Conservation (phyloP, 2,888 invertebrate genomes). For the Bibio marci region DNA sequence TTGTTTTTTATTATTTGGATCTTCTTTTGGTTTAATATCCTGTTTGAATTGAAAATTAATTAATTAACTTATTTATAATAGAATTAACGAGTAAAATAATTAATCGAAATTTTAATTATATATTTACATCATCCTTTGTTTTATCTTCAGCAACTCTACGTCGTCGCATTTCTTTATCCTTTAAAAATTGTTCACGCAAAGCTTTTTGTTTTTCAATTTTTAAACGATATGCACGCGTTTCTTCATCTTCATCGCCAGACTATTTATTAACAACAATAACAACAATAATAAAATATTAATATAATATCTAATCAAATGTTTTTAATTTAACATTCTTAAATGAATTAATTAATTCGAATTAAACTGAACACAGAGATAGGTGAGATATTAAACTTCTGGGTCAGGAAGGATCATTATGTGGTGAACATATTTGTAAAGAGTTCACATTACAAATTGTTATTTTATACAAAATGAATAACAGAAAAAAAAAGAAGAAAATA, state of each 20-base stretch:
- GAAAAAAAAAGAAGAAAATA: no score
- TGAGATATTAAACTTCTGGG: no score
- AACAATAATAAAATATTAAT: no score
- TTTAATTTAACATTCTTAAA: no score
- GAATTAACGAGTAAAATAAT: background rate
- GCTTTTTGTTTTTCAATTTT: slow-evolving; percentile 33
- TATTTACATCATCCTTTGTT: slow-evolving; percentile 21
- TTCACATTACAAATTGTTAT: no score
- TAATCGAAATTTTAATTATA: background rate
- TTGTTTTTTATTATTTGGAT: slow-evolving; percentile 9
- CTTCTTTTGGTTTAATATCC: slow-evolving; percentile 15
- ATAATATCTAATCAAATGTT: no score
- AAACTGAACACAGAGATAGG: no score
- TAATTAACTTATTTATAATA: slow-evolving; percentile 6
- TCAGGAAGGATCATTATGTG: no score
- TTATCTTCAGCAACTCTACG: slow-evolving; percentile 26
- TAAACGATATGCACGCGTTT: slow-evolving; percentile 29
- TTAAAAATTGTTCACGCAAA: slow-evolving; percentile 29
- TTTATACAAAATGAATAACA: no score
- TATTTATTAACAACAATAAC: slow-evolving; percentile 1
- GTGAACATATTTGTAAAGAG: no score
- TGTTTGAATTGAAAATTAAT: background rate
- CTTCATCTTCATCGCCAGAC: slow-evolving; percentile 32
- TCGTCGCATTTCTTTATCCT: slow-evolving; percentile 31
- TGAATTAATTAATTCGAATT: no score